Percentiles rank a stretch among this genome's conserved stretches.
Evolutionary conservation across 1,140 invertebrate genomes (phyloP).

Genomic region (Drosophila biarmipes): DNA sequence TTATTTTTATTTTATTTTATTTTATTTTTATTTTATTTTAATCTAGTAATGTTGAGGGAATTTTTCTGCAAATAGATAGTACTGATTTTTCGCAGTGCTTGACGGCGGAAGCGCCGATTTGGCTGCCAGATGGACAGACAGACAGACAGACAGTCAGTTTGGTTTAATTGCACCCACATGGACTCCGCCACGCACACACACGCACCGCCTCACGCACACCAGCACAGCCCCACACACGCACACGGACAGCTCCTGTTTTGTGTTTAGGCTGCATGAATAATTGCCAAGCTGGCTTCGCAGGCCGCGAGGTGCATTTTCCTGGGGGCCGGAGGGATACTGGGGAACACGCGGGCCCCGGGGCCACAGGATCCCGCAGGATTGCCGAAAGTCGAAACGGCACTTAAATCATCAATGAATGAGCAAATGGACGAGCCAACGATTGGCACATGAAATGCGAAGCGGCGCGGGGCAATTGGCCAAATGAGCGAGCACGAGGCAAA

Average conservation of each 20-base stretch:
- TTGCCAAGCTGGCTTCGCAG: constrained; percentile 53
- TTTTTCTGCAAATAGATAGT: no score
- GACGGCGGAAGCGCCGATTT: constrained; percentile 17
- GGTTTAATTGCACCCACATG: constrained; percentile 61
- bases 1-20: no score
- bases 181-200: constrained; percentile 14
- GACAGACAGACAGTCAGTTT: constrained; percentile 40
- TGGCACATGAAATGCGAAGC: constrained; percentile 2
- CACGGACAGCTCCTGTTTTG: constrained; percentile 40
- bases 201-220: not conserved
- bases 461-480: constrained; percentile 5
- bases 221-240: not conserved
- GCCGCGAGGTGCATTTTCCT: constrained; percentile 44
- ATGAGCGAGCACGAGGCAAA: not conserved
- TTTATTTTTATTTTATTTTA: no score
- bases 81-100: constrained; percentile 5
- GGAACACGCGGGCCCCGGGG: not conserved
- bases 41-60: no score
- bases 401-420: constrained; percentile 61
- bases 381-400: constrained; percentile 54
- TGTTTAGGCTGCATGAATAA: constrained; percentile 77
- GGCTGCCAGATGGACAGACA: constrained; percentile 17
- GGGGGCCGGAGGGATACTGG: not conserved
- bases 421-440: constrained; percentile 29
- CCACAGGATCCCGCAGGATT: constrained; percentile 35